Evolutionary conservation across 2,113 vertebrate species (phyloP).

Genomic region (Tor tambroides): DNA sequence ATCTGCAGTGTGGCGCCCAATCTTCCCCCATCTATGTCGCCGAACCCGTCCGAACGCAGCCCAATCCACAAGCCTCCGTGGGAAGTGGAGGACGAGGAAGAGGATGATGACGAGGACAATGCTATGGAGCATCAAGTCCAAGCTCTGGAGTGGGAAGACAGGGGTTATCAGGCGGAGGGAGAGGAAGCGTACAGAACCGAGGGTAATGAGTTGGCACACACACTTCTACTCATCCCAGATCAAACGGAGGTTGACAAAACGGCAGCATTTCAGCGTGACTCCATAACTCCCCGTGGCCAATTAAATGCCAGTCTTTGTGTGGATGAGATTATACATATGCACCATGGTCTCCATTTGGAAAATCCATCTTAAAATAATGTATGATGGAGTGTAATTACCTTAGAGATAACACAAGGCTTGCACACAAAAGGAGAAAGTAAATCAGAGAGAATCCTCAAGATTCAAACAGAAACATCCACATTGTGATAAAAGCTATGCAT

Average conservation of each 20-base stretch:
- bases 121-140: slow-evolving; percentile 3
- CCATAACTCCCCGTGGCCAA: slow-evolving; percentile 10
- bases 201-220: slow-evolving; percentile 58
- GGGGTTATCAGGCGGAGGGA: slow-evolving; percentile 70
- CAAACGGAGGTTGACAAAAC: slow-evolving; percentile 17
- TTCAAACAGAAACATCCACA: neutral
- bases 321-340: slow-evolving; percentile 21
- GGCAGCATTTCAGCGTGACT: neutral
- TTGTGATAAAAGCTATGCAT: neutral
- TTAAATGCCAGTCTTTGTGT: slow-evolving; percentile 28
- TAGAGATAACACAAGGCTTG: neutral
- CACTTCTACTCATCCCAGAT: slow-evolving; percentile 7
- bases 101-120: slow-evolving; percentile 63
- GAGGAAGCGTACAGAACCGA: slow-evolving; percentile 65
- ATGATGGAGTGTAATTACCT: slow-evolving; percentile 21
- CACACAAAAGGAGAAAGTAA: neutral
- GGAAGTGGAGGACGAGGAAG: slow-evolving; percentile 81
- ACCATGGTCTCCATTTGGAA: neutral
- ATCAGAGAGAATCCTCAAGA: neutral
- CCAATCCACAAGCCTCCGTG: slow-evolving; percentile 89
- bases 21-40: slow-evolving; percentile 77
- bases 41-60: slow-evolving; percentile 83
- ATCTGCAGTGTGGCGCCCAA: slow-evolving; percentile 97
- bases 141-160: slow-evolving; percentile 68
- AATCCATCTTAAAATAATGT: neutral